Percentiles rank a stretch among this genome's conserved stretches.
phyloP scores from a whole-genome alignment of 1,140 invertebrate species.

The Tachypleus tridentatus region DNA sequence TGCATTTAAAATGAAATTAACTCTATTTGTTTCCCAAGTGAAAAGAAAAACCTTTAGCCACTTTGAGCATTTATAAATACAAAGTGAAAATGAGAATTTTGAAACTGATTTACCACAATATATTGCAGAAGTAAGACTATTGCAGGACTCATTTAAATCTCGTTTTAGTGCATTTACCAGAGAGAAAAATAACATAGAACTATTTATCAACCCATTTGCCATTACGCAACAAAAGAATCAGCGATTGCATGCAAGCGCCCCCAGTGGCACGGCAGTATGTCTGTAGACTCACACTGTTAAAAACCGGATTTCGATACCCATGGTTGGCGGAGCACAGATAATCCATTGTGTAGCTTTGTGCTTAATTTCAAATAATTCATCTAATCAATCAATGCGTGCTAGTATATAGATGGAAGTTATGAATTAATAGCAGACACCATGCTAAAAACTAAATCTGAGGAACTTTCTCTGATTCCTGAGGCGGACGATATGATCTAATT shows the following conservation, averaged over 20 bases:
- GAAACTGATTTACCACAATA: conserved; percentile 2
- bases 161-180: conserved; percentile 1
- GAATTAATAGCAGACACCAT: conserved; percentile 1
- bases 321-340: too few relatives aligned
- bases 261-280: too few relatives aligned
- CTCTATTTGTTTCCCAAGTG: too few relatives aligned
- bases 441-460: neutral
- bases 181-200: neutral
- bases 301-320: too few relatives aligned
- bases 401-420: conserved; percentile 1
- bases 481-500: neutral
- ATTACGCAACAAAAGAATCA: conserved; percentile 1
- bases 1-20: conserved; percentile 9
- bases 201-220: conserved; percentile 2
- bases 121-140: too few relatives aligned
- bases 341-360: too few relatives aligned
- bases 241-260: too few relatives aligned
- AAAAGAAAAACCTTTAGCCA: neutral
- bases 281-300: too few relatives aligned
- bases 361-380: too few relatives aligned
- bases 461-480: neutral
- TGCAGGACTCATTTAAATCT: neutral
- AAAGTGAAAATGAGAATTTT: neutral
- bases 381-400: neutral
- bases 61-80: neutral